phyloP scores from a whole-genome alignment of 2,113 vertebrate genomes.

The Spea multiplicata region DNA sequence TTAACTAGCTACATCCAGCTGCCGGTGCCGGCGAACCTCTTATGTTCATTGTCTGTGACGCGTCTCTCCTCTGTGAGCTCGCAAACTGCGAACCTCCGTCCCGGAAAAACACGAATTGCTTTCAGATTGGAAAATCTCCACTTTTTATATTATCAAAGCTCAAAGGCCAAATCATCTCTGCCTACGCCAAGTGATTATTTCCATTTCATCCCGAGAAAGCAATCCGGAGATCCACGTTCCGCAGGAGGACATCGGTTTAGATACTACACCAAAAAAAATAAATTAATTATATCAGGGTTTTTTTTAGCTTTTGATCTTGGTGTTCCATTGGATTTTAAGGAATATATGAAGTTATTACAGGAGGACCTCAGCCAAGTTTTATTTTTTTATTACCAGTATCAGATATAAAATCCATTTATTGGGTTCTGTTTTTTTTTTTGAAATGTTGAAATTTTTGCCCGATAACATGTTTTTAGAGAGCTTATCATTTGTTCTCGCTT shows the following conservation, averaged over 20 bases:
- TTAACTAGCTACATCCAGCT: neutral
- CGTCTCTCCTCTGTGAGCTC: neutral
- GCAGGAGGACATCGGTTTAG: neutral
- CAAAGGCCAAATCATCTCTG: conserved; percentile 4
- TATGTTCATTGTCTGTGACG: neutral
- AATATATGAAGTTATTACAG: no score
- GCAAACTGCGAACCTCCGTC: neutral
- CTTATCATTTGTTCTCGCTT: no score
- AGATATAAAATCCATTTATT: no score
- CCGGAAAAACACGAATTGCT: neutral
- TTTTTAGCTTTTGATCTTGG: no score
- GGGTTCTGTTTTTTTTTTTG: no score
- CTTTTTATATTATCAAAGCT: neutral
- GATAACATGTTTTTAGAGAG: no score
- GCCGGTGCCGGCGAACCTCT: neutral
- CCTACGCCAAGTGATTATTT: neutral
- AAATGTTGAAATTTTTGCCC: no score
- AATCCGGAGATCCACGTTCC: neutral
- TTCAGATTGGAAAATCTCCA: neutral
- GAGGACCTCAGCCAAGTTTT: no score
- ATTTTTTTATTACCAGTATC: no score
- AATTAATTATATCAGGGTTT: neutral
- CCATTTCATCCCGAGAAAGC: neutral
- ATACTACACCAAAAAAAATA: neutral
- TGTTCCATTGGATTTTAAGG: no score